phyloP scores from a whole-genome alignment of 2,888 invertebrate genomes.

The Drosophila borborema region DNA sequence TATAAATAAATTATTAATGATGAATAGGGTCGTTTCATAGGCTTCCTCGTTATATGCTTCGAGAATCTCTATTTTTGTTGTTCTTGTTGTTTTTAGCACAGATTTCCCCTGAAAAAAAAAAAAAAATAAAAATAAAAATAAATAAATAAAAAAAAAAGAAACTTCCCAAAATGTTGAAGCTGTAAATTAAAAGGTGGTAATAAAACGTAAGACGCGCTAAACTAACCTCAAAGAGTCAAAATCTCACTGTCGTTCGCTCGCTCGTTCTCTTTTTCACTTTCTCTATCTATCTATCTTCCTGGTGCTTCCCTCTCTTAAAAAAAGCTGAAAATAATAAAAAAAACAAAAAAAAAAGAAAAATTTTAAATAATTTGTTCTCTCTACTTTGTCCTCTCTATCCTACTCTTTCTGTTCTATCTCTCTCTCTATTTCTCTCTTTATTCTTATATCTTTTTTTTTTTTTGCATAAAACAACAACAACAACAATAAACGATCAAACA shows the following conservation, averaged over 20 bases:
- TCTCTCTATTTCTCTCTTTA: conserved; percentile 4
- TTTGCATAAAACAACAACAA: conserved; percentile 72
- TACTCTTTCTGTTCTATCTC: too few species aligned
- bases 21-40: conserved; percentile 51
- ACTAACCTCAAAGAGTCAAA: conserved; percentile 70
- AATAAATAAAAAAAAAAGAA: neutral
- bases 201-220: conserved; percentile 77
- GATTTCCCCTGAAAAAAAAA: conserved; percentile 12
- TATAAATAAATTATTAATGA: conserved; percentile 2
- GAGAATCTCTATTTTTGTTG: conserved; percentile 83
- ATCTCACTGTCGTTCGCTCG: conserved; percentile 48
- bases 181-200: conserved; percentile 67
- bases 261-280: conserved; percentile 35
- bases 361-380: conserved; percentile 38
- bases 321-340: conserved; percentile 25
- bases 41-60: conserved; percentile 82
- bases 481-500: conserved; percentile 67
- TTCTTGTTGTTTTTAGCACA: conserved; percentile 78
- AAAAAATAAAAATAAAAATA: neutral
- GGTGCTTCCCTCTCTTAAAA: conserved; percentile 25
- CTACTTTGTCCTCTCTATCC: too few species aligned
- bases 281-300: conserved; percentile 33
- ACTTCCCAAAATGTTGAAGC: conserved; percentile 17
- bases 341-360: conserved; percentile 35
- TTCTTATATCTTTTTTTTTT: conserved; percentile 43